Evolutionary conservation across 2,888 invertebrate genomes (phyloP), one percentile per base, ranked within the genome.

Genomic region (Dasysyrphus tricinctus): DNA sequence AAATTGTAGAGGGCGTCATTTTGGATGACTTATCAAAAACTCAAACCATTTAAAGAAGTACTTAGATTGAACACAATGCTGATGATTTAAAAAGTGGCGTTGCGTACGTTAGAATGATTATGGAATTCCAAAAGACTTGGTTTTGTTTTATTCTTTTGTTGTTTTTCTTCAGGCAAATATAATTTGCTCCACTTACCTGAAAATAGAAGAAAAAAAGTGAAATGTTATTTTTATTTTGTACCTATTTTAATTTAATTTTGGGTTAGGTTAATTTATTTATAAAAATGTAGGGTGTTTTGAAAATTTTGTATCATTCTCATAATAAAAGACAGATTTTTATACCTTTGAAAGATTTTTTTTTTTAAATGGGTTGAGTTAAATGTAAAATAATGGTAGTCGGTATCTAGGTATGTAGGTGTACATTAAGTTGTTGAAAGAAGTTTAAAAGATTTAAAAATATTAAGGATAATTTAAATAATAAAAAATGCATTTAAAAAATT

Each of bases 1-100:
- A 14, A 24, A n/a, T 34, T 49, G 42, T 65, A 84, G 80, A 84
- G 76, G 84, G 84, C 84, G 84, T 76, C 39, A 54, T 42, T n/a
- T n/a, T 47, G 8, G 54, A 42, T 61, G 7, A 29, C 34, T 84
- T 84, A 84, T 80, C 84, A 73, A 42, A 76, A 76, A 59, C 84
- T 80, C 84, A 61, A 84, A 84, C 84, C 84, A 72, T 14, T 24
- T 19, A 16, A 24, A 32, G 57, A 74, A 59, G 54, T 80, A 80
- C 76, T 34, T 6, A 59, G 57, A 72, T 72, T 63, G 2, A 47
- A 70, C 84, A 56, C 65, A 44, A 11, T 16, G 42, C 11, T 42
- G 6, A 37, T 69, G n/a, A n/a, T 69, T 5, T 29, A 69, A 42
- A 29, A 54, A 39, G 9, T 54, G 51, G 69, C 69, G 74, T 29